phyloP scores from a whole-genome alignment of 2,113 vertebrate genomes.

The Columba janthina region DNA sequence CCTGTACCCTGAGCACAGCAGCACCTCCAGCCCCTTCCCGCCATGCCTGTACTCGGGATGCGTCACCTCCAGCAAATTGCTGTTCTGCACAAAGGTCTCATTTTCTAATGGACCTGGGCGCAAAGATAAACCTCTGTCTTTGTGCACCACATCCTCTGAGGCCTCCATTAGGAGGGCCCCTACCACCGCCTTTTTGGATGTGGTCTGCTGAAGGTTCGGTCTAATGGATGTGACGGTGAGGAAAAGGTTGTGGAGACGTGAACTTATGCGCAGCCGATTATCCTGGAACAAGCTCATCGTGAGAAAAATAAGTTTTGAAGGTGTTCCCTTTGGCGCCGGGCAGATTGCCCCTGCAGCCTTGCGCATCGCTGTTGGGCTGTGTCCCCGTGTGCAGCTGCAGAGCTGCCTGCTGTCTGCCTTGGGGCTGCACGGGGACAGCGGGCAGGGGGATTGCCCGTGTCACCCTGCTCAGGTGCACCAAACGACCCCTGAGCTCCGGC shows the following conservation, averaged over 20 bases:
- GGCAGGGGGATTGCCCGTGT: accelerated
- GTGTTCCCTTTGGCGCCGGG: accelerated
- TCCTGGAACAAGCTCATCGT: background rate
- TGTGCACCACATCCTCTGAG: accelerated
- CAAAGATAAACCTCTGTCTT: background rate
- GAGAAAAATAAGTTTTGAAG: background rate
- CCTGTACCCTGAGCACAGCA: accelerated
- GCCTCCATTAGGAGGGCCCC: background rate
- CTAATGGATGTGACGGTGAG: background rate
- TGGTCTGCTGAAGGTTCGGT: background rate
- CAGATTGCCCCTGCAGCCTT: accelerated
- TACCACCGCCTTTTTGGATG: accelerated
- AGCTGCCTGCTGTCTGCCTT: background rate
- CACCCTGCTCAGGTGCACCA: background rate
- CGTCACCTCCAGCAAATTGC: background rate
- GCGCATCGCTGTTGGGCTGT: accelerated
- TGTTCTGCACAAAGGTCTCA: background rate
- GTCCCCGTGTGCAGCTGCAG: background rate
- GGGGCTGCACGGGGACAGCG: background rate
- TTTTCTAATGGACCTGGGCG: background rate
- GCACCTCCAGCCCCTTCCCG: background rate
- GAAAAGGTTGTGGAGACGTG: background rate
- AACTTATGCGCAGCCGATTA: background rate
- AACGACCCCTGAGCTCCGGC: background rate
- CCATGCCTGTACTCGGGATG: background rate